Evolutionary conservation across 1,140 invertebrate genomes (phyloP).

Genomic region (Homalodisca vitripennis): DNA sequence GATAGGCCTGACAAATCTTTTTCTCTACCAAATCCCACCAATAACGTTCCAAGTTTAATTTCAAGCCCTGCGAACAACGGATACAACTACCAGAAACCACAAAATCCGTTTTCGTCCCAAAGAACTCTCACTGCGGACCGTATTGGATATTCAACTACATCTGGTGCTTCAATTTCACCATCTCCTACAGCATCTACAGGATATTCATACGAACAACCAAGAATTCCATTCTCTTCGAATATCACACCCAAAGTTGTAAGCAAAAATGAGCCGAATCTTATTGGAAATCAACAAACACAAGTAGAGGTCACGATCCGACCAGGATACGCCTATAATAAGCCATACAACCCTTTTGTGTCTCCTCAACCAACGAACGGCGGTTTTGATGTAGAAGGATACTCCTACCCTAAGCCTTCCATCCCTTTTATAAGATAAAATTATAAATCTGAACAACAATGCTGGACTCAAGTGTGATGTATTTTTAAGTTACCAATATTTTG

Average conservation of each 20-base stretch:
- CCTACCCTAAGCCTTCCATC: not conserved
- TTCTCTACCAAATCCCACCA: not conserved
- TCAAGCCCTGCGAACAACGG: conserved; percentile 10
- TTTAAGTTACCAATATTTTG: not conserved
- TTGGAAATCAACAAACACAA: not conserved
- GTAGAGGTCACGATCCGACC: not conserved
- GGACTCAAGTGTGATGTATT: not conserved
- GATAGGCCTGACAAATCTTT: conserved; percentile 1
- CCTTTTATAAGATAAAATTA: conserved; percentile 7
- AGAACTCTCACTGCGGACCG: not conserved
- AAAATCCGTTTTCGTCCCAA: not conserved
- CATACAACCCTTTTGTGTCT: not conserved
- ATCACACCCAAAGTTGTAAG: not conserved
- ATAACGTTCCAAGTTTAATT: not conserved
- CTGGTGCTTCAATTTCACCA: too few relatives aligned
- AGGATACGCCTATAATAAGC: conserved; percentile 5
- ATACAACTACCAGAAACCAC: conserved; percentile 4
- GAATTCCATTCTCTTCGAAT: conserved; percentile 2
- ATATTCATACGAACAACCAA: not conserved
- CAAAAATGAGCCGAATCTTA: not conserved
- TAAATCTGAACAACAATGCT: not conserved
- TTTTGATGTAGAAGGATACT: not conserved
- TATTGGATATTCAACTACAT: too few relatives aligned
- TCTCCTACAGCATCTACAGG: not conserved
- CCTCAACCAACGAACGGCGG: not conserved